These are phyloP conservation scores for Bombus confusus DNA, from an alignment of 1,140 invertebrate species.

Conservation along the genomic window DNA sequence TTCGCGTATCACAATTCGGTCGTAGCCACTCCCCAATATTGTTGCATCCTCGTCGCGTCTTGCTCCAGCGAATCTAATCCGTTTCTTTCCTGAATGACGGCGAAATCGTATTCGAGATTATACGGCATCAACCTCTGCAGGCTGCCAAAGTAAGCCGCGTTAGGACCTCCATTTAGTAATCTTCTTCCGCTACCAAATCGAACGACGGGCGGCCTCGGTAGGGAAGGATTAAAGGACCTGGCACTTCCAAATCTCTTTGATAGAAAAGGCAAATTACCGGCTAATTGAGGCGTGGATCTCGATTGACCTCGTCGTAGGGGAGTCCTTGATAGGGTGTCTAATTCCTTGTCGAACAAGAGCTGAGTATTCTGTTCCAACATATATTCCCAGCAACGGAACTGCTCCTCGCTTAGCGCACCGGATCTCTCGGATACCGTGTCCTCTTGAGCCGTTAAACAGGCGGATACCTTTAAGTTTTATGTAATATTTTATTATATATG, in stretches of 20 bases:
- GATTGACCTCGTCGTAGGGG: constrained; percentile 80
- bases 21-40: constrained; percentile 93
- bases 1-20: constrained; percentile 86
- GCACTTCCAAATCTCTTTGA: constrained; percentile 91
- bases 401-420: constrained; percentile 88
- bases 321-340: constrained; percentile 89
- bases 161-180: constrained; percentile 87
- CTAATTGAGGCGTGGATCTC: constrained; percentile 78
- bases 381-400: constrained; percentile 96
- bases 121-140: constrained; percentile 92
- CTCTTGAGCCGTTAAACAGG: constrained; percentile 78
- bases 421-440: constrained; percentile 83
- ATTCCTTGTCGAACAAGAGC: constrained; percentile 92
- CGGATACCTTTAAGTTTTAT: constrained; percentile 24
- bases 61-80: constrained; percentile 89
- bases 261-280: constrained; percentile 83
- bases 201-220: constrained; percentile 76
- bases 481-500: background rate
- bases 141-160: constrained; percentile 93
- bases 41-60: constrained; percentile 89
- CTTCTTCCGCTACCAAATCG: constrained; percentile 81
- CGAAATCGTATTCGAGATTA: constrained; percentile 92
- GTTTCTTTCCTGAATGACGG: constrained; percentile 89
- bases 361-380: constrained; percentile 96
- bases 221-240: constrained; percentile 86